phyloP scores from a whole-genome alignment of 2,113 vertebrate genomes.

The Triplophysa dalaica region DNA sequence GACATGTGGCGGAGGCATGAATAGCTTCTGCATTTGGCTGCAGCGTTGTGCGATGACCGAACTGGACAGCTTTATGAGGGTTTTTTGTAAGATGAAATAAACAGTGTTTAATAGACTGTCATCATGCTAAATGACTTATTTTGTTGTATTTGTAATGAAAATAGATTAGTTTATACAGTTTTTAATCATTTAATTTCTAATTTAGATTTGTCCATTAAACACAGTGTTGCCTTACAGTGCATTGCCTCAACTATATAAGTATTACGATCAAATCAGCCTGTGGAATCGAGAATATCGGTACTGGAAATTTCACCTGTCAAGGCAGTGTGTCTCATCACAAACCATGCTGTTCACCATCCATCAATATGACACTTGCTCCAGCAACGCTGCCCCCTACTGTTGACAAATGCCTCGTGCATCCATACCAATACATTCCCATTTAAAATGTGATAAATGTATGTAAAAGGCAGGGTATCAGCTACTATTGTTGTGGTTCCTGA shows the following conservation, averaged over 20 bases:
- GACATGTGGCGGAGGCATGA: slow-evolving; percentile 26
- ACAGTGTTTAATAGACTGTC: neutral
- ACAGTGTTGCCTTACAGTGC: neutral
- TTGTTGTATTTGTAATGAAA: neutral
- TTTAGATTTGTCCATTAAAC: neutral
- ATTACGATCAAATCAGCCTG: neutral
- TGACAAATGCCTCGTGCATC: neutral
- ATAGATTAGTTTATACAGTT: neutral
- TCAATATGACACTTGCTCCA: slow-evolving; percentile 20
- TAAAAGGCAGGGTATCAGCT: slow-evolving; percentile 6
- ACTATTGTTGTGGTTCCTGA: slow-evolving; percentile 21
- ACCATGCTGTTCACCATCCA: neutral
- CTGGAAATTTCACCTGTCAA: slow-evolving; percentile 28
- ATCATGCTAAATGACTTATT: neutral
- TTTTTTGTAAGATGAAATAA: neutral
- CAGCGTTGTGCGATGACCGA: neutral
- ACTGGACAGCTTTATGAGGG: slow-evolving; percentile 3
- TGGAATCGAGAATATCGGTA: neutral
- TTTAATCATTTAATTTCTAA: too few species aligned
- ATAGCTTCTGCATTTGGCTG: neutral
- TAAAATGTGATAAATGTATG: neutral
- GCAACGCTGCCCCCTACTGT: slow-evolving; percentile 39
- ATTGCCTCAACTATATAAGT: too few species aligned
- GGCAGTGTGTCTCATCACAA: neutral
- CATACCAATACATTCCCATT: neutral